phyloP scores from a whole-genome alignment of 2,888 invertebrate genomes.

The Watsonalla cultraria region DNA sequence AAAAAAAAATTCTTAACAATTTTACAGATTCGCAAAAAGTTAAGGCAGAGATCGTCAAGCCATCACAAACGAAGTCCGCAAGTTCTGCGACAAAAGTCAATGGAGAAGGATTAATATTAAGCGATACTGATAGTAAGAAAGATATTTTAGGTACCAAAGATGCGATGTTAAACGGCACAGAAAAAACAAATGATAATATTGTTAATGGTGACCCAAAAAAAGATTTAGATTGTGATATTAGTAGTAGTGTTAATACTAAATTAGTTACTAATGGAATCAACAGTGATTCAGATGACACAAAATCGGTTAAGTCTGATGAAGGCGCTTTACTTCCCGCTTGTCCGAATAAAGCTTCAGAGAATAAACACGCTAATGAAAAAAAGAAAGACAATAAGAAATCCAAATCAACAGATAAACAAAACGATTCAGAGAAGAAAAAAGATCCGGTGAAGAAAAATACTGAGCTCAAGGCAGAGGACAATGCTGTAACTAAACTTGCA shows the following conservation, averaged over 20 bases:
- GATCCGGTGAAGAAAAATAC: slow-evolving; percentile 34
- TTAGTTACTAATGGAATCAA: slow-evolving; percentile 72
- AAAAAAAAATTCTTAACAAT: slow-evolving; percentile 1
- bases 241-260: slow-evolving; percentile 72
- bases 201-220: slow-evolving; percentile 66
- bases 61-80: slow-evolving; percentile 44
- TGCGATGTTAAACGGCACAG: slow-evolving; percentile 65
- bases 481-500: slow-evolving; percentile 27
- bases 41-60: slow-evolving; percentile 51
- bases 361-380: slow-evolving; percentile 47
- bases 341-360: slow-evolving; percentile 40
- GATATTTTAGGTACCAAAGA: slow-evolving; percentile 69
- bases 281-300: slow-evolving; percentile 62
- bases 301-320: slow-evolving; percentile 64
- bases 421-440: slow-evolving; percentile 51
- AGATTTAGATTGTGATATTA: slow-evolving; percentile 75
- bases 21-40: slow-evolving; percentile 58
- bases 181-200: slow-evolving; percentile 46
- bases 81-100: slow-evolving; percentile 48
- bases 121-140: slow-evolving; percentile 46
- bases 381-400: slow-evolving; percentile 60
- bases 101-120: slow-evolving; percentile 52
- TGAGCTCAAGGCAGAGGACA: slow-evolving; percentile 43
- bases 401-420: slow-evolving; percentile 44
- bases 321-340: slow-evolving; percentile 32